Base-by-base conservation (phyloP, 2,113 vertebrate species). In the Mesocricetus auratus region DNA sequence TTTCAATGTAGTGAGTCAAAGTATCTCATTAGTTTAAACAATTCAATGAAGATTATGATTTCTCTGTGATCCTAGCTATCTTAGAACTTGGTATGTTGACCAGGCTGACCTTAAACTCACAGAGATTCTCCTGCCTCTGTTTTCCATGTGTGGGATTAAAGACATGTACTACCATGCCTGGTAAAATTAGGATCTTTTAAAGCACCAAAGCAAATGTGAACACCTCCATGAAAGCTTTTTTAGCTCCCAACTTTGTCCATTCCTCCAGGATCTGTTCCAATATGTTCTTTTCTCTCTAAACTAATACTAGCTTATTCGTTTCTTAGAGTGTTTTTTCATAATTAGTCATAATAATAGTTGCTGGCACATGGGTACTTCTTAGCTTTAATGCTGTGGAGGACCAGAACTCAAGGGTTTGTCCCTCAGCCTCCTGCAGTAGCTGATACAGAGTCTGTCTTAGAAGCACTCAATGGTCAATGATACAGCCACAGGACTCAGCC, bases 361-460 rank as follows among this genome's bases (percentile, higher is more conserved):
- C 31, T 45, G 19, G 26, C 17, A 9, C 12, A 0, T 1, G 7
- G n/a, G 15, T 39, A 69, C 39, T 53, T 50, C 58, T 64, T 31
- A 8, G n/a, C 13, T 21, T 79, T 45, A 12, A 0, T 3, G 1
- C 15, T 6, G 0, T 4, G 56, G 77, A 26, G 8, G 9, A 3
- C 24, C 19, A 3, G 33, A 50, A 17, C 7, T 33, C 1, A 2
- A 47, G 56, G 53, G 26, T 33, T 56, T 56, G 36, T 36, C 9
- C 3, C 58, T 60, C 39, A 19, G 42, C n/a, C n/a, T 78, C 33
- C 39, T 45, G 6, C 19, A 16, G 31, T 12, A 1, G 19, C 3
- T 42, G n/a, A 19, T 15, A 1, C 21, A 29, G 22, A 74, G 21
- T 19, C 4, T 15, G 5, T 24, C 6, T 24, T 4, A 0, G 0